Conservation (phyloP, 2,888 invertebrate genomes). For the Creontiades dilutus region DNA sequence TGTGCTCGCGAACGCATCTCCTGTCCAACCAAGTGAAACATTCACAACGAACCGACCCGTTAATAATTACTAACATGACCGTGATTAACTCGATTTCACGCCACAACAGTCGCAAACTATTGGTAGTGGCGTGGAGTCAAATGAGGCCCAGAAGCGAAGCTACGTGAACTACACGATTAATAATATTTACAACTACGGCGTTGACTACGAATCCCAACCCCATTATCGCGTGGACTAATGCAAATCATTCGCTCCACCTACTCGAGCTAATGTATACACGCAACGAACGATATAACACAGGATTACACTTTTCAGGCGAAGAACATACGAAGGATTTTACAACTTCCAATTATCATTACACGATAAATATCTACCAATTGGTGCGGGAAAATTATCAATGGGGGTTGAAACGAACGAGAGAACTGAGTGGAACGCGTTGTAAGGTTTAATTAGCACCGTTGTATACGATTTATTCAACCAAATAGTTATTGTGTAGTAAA, state of each 20-base stretch:
- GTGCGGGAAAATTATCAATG: neutral
- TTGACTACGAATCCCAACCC: neutral
- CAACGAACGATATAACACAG: neutral
- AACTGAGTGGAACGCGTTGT: neutral
- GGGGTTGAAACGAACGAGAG: neutral
- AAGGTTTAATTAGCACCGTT: neutral
- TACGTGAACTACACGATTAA: neutral
- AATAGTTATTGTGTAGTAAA: too few relatives aligned
- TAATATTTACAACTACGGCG: neutral
- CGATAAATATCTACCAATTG: neutral
- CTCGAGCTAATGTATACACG: neutral
- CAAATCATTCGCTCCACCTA: neutral
- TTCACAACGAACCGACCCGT: slow-evolving; percentile 27
- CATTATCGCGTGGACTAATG: neutral
- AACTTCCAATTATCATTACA: neutral
- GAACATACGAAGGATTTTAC: neutral
- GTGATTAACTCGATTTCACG: slow-evolving; percentile 10
- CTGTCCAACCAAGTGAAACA: neutral
- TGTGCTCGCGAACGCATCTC: neutral
- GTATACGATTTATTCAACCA: neutral
- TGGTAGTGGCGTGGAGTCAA: neutral
- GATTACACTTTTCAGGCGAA: neutral
- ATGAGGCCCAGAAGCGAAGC: neutral
- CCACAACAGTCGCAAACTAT: neutral
- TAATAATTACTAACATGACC: slow-evolving; percentile 15